Base-by-base conservation (phyloP, 2,888 invertebrate genomes). In the Parnassius apollo region DNA sequence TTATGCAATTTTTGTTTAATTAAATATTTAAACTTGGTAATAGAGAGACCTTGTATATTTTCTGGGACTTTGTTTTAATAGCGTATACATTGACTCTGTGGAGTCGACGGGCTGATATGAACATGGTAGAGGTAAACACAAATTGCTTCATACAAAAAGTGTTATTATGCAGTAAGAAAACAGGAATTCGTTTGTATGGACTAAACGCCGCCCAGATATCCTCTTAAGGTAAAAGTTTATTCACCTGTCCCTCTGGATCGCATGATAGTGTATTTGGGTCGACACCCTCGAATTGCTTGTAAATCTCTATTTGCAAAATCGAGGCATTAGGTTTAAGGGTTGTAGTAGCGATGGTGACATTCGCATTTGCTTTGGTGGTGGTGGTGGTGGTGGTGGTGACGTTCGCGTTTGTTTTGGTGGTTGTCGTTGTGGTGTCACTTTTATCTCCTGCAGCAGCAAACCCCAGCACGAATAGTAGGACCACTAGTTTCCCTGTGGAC, bases 241-340 rank as follows among this genome's bases (percentile, higher is more conserved):
- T 74, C 68, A 89, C 89, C 57, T 80, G 71, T 57, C 89, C 91
- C 0, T 48, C 18, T 0, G 88, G 84, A 55, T 91, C 90, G 60
- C 91, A 91, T 2, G 78, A 73, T 7, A 89, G 59, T 0, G 80
- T 73, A 66, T 90, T 85, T 1, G 90, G 89, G 66, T 91, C 84
- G 0, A 88, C 81, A 2, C 77, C 75, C 0, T 69, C 71, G 2
- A 77, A 72, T 0, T 71, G 68, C 9, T 51, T 69, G 57, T 52
- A 64, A 7, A 57, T 0, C 3, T 22, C 13, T 42, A 52, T 48
- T 9, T 52, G 52, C 1, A 18, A 49, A 2, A 7, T 3, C 46
- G 59, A 7, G 2, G 7, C n/a, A 10, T 57, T 57, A 0, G 49
- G 10, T 53, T 53, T 35, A 35, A 35, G 4, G 7, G 35, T 4